Evolutionary conservation across 2,797 vertebrate genomes (phyloP).

Genomic region (Sebastiscus albofasciatus): DNA sequence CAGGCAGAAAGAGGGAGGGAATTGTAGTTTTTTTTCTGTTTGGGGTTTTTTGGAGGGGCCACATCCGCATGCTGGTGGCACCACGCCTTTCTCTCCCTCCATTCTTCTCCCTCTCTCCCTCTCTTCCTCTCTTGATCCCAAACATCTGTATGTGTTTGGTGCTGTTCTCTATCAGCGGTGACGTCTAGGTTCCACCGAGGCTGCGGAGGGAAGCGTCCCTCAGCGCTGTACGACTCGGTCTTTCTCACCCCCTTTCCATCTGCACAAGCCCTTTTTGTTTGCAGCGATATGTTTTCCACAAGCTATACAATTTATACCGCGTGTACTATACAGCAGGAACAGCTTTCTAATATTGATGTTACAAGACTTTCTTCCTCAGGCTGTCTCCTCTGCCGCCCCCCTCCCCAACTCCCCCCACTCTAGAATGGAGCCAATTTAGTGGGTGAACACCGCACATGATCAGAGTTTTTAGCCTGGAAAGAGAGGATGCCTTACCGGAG

Average conservation of each 20-base stretch:
- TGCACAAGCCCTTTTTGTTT: slow-evolving; percentile 15
- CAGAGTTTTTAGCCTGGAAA: neutral
- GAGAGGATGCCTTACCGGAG: neutral
- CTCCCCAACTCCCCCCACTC: too few species aligned
- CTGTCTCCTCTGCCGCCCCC: neutral
- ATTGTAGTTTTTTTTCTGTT: neutral
- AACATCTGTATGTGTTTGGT: slow-evolving; percentile 21
- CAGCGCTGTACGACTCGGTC: neutral
- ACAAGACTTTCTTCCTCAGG: neutral
- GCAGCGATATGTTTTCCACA: neutral
- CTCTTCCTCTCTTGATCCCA: slow-evolving; percentile 26
- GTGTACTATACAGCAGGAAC: slow-evolving; percentile 4
- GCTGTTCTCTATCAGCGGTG: slow-evolving; percentile 18
- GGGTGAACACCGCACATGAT: neutral
- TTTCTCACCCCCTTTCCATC: neutral
- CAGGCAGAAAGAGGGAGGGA: neutral
- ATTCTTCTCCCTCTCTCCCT: neutral
- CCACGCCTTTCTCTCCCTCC: slow-evolving; percentile 30
- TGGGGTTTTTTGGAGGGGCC: neutral
- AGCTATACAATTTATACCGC: slow-evolving; percentile 18
- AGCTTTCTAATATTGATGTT: slow-evolving; percentile 32
- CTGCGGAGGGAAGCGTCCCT: slow-evolving; percentile 9
- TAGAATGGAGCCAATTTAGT: neutral
- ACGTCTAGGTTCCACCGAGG: neutral
- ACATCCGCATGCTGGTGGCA: slow-evolving; percentile 40